phyloP scores from a whole-genome alignment of 1,140 invertebrate species.

The Meteorus sp. region DNA sequence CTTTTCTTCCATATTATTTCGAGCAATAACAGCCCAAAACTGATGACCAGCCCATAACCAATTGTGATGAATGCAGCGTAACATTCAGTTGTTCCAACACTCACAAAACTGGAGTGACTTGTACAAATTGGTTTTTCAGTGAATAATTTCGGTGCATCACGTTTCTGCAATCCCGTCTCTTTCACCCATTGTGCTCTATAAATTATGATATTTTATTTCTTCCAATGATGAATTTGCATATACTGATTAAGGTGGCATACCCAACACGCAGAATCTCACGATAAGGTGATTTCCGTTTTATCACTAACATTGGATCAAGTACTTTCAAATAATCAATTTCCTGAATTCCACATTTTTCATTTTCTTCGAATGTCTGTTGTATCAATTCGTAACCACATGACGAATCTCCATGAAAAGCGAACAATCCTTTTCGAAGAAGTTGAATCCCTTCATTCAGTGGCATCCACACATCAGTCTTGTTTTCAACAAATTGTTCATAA shows the following conservation, averaged over 20 bases:
- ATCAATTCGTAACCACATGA: slow-evolving; percentile 66
- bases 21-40: slow-evolving; percentile 28
- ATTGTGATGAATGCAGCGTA: slow-evolving; percentile 52
- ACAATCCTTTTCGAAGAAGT: slow-evolving; percentile 61
- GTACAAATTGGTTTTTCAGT: slow-evolving; percentile 64
- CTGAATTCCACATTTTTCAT: slow-evolving; percentile 68
- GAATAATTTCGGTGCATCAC: slow-evolving; percentile 62
- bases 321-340: slow-evolving; percentile 66
- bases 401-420: slow-evolving; percentile 68
- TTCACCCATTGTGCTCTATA: slow-evolving; percentile 61
- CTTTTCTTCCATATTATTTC: slow-evolving; percentile 28
- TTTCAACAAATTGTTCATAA: slow-evolving; percentile 62
- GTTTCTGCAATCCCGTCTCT: slow-evolving; percentile 64
- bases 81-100: slow-evolving; percentile 64
- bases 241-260: slow-evolving; percentile 41
- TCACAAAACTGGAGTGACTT: slow-evolving; percentile 59
- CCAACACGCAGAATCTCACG: slow-evolving; percentile 66
- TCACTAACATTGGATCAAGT: slow-evolving; percentile 62
- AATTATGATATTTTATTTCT: not conserved
- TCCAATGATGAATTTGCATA: not conserved
- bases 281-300: slow-evolving; percentile 64
- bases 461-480: slow-evolving; percentile 59
- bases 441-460: slow-evolving; percentile 63
- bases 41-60: slow-evolving; percentile 29
- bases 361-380: slow-evolving; percentile 66